phyloP scores from a whole-genome alignment of 2,797 vertebrate species.

The Protosalanx chinensis region DNA sequence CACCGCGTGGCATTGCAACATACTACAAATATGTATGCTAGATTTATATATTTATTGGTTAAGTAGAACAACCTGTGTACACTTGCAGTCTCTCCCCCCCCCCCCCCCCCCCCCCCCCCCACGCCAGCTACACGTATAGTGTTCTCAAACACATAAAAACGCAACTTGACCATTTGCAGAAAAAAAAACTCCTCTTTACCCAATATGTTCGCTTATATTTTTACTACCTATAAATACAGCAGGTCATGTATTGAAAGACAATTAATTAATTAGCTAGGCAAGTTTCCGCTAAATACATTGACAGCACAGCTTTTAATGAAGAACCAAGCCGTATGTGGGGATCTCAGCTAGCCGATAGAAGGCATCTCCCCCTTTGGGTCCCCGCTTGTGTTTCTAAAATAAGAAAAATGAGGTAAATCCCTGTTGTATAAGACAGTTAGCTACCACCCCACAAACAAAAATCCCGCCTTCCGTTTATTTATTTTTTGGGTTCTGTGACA shows the following conservation, averaged over 20 bases:
- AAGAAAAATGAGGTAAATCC: slow-evolving; percentile 59
- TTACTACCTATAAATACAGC: slow-evolving; percentile 21
- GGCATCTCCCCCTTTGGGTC: slow-evolving; percentile 10
- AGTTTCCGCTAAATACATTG: slow-evolving; percentile 14
- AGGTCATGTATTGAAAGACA: slow-evolving; percentile 36
- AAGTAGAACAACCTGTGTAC: slow-evolving; percentile 21
- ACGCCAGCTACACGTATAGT: slow-evolving; percentile 16
- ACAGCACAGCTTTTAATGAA: slow-evolving; percentile 31
- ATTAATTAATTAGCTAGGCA: slow-evolving; percentile 30
- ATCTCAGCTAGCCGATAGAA: slow-evolving; percentile 9
- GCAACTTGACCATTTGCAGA: background rate
- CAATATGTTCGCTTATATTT: slow-evolving; percentile 21
- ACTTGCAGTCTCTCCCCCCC: background rate
- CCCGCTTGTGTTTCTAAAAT: slow-evolving; percentile 8
- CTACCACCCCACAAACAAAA: slow-evolving; percentile 33
- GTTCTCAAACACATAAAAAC: slow-evolving; percentile 20
- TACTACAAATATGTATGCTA: slow-evolving; percentile 9
- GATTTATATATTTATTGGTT: slow-evolving; percentile 23
- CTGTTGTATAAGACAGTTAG: slow-evolving; percentile 49
- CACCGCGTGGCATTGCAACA: background rate
- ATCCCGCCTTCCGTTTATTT: background rate
- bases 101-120: no score
- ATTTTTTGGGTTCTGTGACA: slow-evolving; percentile 24
- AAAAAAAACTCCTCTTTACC: slow-evolving; percentile 29
- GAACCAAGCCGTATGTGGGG: slow-evolving; percentile 30